Conservation (phyloP, 2,888 invertebrate species). For the Pristionchus fissidentatus region DNA sequence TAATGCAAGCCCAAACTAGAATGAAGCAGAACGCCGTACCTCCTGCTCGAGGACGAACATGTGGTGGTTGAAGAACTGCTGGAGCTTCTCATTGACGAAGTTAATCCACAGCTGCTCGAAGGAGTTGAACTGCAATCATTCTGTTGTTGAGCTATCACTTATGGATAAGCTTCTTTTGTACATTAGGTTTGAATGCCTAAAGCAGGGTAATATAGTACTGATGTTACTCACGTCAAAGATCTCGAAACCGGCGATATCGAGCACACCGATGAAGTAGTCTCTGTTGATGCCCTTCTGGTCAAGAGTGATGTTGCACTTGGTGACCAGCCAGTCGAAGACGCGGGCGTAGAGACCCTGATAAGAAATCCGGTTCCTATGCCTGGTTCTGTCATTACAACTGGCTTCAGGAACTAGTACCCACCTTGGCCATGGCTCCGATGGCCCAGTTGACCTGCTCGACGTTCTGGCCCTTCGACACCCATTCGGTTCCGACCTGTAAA, state of each 20-base stretch:
- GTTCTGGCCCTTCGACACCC: conserved; percentile 79
- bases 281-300: conserved; percentile 77
- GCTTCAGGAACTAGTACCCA: conserved; percentile 43
- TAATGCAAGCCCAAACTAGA: conserved; percentile 75
- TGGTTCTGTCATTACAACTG: not conserved
- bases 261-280: conserved; percentile 75
- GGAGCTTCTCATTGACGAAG: conserved; percentile 79
- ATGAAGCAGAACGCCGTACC: conserved; percentile 3
- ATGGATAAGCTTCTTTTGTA: not conserved
- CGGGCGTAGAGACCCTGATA: conserved; percentile 78
- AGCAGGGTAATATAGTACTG: not conserved
- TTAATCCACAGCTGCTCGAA: conserved; percentile 80
- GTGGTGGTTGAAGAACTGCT: conserved; percentile 80
- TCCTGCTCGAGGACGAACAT: conserved; percentile 79
- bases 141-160: not conserved
- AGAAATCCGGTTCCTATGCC: conserved; percentile 74
- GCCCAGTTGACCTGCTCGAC: conserved; percentile 77
- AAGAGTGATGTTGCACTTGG: conserved; percentile 97
- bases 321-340: conserved; percentile 88
- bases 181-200: not conserved
- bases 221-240: conserved; percentile 77
- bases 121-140: conserved; percentile 77
- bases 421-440: conserved; percentile 77
- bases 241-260: conserved; percentile 80
- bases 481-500: conserved; percentile 77